Percentiles rank a stretch among this genome's conserved stretches.
phyloP scores from a whole-genome alignment of 2,888 invertebrate genomes.

The Formica aserva region DNA sequence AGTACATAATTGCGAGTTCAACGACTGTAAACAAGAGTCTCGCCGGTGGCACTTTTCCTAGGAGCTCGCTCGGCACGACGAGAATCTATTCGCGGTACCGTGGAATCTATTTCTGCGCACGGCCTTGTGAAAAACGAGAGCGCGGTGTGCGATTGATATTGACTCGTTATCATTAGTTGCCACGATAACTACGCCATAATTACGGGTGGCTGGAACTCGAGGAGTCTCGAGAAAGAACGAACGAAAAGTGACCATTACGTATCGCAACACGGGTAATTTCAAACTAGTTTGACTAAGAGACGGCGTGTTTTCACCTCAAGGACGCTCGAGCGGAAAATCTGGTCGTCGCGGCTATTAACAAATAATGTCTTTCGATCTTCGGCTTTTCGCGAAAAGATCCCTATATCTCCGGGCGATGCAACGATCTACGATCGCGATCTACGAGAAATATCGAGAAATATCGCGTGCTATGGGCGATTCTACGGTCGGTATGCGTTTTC shows the following conservation, averaged over 20 bases:
- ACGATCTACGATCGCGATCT: conserved; percentile 38
- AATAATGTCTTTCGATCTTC: background rate
- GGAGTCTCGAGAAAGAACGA: conserved; percentile 14
- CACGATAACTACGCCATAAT: conserved; percentile 8
- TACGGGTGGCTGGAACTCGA: background rate
- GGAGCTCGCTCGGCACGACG: background rate
- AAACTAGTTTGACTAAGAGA: conserved; percentile 45
- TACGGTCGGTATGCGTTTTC: conserved; percentile 57
- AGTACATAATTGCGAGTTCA: conserved; percentile 45
- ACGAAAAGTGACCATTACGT: conserved; percentile 38
- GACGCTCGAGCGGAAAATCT: conserved; percentile 42
- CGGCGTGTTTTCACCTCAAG: conserved; percentile 36
- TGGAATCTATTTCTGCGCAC: conserved; percentile 31
- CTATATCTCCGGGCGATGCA: conserved; percentile 13
- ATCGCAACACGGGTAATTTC: conserved; percentile 11
- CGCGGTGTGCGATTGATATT: conserved; percentile 36
- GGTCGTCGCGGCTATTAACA: conserved; percentile 22
- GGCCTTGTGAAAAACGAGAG: conserved; percentile 51
- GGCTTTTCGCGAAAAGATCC: conserved; percentile 45
- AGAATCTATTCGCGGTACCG: conserved; percentile 17
- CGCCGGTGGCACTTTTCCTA: conserved; percentile 40
- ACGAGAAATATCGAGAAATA: conserved; percentile 60
- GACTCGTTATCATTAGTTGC: conserved; percentile 39
- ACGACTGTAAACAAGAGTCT: conserved; percentile 40
- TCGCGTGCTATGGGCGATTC: conserved; percentile 68